Percentiles rank a stretch among this genome's conserved stretches.
phyloP scores from a whole-genome alignment of 2,888 invertebrate species.

The Acleris sparsana region DNA sequence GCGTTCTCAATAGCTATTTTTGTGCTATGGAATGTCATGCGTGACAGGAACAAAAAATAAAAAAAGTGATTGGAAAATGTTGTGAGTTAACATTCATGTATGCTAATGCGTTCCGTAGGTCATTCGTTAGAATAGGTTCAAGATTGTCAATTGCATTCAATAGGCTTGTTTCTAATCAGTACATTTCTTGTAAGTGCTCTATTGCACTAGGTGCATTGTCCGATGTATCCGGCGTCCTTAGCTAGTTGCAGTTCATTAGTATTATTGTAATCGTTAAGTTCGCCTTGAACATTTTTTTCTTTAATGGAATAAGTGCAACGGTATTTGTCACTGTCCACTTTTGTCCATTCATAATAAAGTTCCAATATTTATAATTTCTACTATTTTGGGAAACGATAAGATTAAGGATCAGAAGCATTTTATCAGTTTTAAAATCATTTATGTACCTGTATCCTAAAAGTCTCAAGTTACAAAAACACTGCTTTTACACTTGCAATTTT shows the following conservation, averaged over 20 bases:
- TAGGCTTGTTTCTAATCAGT: conserved; percentile 21
- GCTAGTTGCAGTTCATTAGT: conserved; percentile 14
- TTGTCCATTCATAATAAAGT: background rate
- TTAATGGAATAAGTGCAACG: background rate
- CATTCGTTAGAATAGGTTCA: conserved; percentile 31
- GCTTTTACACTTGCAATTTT: no score
- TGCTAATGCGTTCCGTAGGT: conserved; percentile 32
- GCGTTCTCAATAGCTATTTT: conserved; percentile 30
- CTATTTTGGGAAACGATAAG: no score
- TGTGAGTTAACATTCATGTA: conserved; percentile 22
- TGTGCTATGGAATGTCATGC: conserved; percentile 13
- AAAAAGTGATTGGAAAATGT: conserved; percentile 17
- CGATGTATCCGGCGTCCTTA: conserved; percentile 20
- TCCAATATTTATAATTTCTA: background rate
- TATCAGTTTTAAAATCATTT: no score
- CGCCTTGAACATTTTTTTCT: conserved; percentile 15
- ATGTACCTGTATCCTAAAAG: no score
- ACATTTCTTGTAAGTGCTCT: conserved; percentile 11
- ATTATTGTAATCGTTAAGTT: conserved; percentile 13
- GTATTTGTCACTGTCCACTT: background rate
- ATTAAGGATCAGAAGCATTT: no score
- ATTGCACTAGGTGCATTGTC: conserved; percentile 19
- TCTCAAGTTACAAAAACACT: no score
- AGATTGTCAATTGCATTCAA: conserved; percentile 31
- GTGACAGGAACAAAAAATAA: conserved; percentile 5